phyloP scores from a whole-genome alignment of 2,888 invertebrate genomes.

The Xanthorhoe designata region DNA sequence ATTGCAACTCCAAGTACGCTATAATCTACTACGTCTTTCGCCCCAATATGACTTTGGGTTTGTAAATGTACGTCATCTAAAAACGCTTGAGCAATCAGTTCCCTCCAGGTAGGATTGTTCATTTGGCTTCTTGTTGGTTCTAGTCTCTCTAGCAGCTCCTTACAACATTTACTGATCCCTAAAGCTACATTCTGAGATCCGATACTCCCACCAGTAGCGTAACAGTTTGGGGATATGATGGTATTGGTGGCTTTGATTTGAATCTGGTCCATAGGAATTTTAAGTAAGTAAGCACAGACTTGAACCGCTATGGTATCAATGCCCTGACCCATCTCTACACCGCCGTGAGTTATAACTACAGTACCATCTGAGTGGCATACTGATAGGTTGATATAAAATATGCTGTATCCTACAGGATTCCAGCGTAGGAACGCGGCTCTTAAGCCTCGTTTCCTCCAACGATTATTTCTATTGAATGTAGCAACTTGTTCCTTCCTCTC shows the following conservation, averaged over 20 bases:
- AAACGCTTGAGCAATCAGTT: slow-evolving; percentile 79
- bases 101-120: slow-evolving; percentile 75
- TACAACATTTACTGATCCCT: slow-evolving; percentile 81
- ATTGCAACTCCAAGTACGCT: slow-evolving; percentile 83
- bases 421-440: slow-evolving; percentile 86
- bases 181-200: slow-evolving; percentile 87
- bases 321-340: slow-evolving; percentile 90
- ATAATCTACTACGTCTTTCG: slow-evolving; percentile 48
- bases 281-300: slow-evolving; percentile 87
- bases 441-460: slow-evolving; percentile 90
- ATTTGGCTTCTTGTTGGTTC: slow-evolving; percentile 68
- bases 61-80: slow-evolving; percentile 58
- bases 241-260: slow-evolving; percentile 87
- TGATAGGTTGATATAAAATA: slow-evolving; percentile 81
- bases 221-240: slow-evolving; percentile 86
- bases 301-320: slow-evolving; percentile 89
- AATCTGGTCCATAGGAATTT: slow-evolving; percentile 87
- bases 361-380: slow-evolving; percentile 87
- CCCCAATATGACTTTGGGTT: slow-evolving; percentile 52
- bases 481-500: slow-evolving; percentile 75
- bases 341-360: slow-evolving; percentile 87
- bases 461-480: slow-evolving; percentile 86
- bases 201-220: slow-evolving; percentile 87
- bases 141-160: slow-evolving; percentile 72
- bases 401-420: slow-evolving; percentile 62